phyloP scores from a whole-genome alignment of 2,797 vertebrate species.

The Anisognathus igniventris region DNA sequence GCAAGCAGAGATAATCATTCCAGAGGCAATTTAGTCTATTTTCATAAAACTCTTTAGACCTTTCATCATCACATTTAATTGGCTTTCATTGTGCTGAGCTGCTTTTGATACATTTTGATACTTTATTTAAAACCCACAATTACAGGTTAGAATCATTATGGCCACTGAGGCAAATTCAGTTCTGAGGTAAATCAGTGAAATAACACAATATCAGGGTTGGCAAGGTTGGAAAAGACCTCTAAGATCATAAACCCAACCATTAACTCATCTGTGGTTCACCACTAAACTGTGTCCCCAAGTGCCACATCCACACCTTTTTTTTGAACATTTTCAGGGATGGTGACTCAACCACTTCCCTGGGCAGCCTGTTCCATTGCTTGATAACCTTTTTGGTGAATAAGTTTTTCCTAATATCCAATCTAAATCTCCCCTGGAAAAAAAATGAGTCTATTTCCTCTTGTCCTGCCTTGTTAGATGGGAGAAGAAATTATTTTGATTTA shows the following conservation, averaged over 20 bases:
- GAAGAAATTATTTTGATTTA: background rate
- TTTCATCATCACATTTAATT: background rate
- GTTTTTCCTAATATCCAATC: background rate
- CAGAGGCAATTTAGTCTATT: background rate
- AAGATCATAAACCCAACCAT: background rate
- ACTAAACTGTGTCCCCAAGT: background rate
- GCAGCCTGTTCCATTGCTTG: background rate
- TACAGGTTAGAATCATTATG: background rate
- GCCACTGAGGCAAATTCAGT: background rate
- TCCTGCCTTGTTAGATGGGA: background rate
- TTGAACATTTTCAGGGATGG: background rate
- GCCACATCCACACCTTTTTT: background rate
- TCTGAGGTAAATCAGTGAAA: background rate
- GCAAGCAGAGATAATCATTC: background rate
- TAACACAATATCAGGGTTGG: background rate
- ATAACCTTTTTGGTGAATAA: background rate
- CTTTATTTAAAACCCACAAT: background rate
- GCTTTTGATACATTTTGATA: background rate
- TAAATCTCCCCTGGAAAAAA: background rate
- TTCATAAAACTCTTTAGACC: background rate
- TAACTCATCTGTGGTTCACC: background rate
- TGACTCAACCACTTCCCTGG: background rate
- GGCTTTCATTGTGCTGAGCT: background rate
- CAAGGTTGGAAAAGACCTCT: background rate
- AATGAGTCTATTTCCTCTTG: background rate